Percentiles rank a stretch among this genome's conserved stretches.
Conservation (phyloP, 2,888 invertebrate species). For the Selenia dentaria region DNA sequence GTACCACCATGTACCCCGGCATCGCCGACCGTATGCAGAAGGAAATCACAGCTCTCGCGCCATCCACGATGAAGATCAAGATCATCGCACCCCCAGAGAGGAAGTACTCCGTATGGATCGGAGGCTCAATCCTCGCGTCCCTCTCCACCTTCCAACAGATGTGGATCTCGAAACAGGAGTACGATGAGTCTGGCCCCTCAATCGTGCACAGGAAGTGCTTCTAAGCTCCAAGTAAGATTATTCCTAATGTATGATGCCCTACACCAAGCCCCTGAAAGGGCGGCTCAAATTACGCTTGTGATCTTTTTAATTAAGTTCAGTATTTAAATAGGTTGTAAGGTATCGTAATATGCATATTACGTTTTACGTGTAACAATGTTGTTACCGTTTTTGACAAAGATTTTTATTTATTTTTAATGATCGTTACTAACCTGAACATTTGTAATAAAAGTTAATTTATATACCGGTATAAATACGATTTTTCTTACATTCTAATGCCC, state of each 20-base stretch:
- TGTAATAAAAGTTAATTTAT: constrained; percentile 80
- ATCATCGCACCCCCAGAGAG: constrained; percentile 97
- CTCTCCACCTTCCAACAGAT: constrained; percentile 97
- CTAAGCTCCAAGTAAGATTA: constrained; percentile 75
- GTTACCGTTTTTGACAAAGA: constrained; percentile 75
- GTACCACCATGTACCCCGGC: constrained; percentile 98
- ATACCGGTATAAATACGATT: constrained; percentile 74
- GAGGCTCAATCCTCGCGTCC: constrained; percentile 96
- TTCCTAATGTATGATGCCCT: constrained; percentile 77
- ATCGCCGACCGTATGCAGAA: constrained; percentile 98
- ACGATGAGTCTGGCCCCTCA: constrained; percentile 98
- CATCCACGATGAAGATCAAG: constrained; percentile 97
- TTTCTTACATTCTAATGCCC: constrained; percentile 51
- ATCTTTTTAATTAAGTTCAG: constrained; percentile 80
- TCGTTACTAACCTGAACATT: constrained; percentile 75
- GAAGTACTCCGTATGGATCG: constrained; percentile 98
- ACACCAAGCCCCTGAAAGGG: constrained; percentile 72
- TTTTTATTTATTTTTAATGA: constrained; percentile 79
- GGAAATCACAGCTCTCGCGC: constrained; percentile 96
- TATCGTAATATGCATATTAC: constrained; percentile 84
- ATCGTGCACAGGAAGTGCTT: constrained; percentile 97
- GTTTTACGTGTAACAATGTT: constrained; percentile 62
- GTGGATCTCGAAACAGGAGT: constrained; percentile 99
- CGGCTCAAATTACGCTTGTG: constrained; percentile 83
- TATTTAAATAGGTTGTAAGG: constrained; percentile 82